Evolutionary conservation across 2,113 vertebrate species (phyloP), one percentile per base, ranked within the genome.

Genomic region (Cottus gobio): DNA sequence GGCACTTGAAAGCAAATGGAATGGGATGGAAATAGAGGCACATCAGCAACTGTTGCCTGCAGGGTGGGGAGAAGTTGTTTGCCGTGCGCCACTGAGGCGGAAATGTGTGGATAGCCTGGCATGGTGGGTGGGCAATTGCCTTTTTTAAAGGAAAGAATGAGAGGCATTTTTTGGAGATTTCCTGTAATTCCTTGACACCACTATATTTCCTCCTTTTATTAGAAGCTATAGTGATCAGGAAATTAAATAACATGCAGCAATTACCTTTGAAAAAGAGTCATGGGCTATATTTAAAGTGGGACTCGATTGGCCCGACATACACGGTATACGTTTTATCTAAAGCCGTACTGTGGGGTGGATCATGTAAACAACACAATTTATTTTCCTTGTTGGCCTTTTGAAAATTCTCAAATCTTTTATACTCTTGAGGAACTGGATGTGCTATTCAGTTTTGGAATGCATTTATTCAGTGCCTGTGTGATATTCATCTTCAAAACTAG

Each of bases 1-100:
- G 75, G 82, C 77, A 90, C 87, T 89, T 89, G 88, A 92, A 90
- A 92, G 91, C 84, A 89, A 91, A 91, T 89, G 87, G 83, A 87
- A 87, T 80, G 18, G 75, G 60, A 91, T 77, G 83, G 79, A 90
- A 89, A 92, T 90, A 72, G 78, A 90, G 87, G 88, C 84, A 83
- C 90, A 90, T 91, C 87, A 84, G 84, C 83, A 87, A 91, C 87
- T 85, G 79, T 82, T 87, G 89, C 85, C 89, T 90, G 91, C 90
- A 80, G 91, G 75, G 83, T 66, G 73, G 63, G 87, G 78, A 78
- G 82, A 71, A 87, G 85, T 88, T 92, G 82, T 92, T 90, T 85
- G 89, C 90, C 87, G 92, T 87, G 82, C 87, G 84, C 81, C 84
- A 88, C 76, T 91, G 88, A 90, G 84, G 90, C 90, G 88, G 92